These are phyloP conservation scores for Oxyura jamaicensis DNA, from an alignment of 2,113 vertebrate species.

Conservation along the genomic window DNA sequence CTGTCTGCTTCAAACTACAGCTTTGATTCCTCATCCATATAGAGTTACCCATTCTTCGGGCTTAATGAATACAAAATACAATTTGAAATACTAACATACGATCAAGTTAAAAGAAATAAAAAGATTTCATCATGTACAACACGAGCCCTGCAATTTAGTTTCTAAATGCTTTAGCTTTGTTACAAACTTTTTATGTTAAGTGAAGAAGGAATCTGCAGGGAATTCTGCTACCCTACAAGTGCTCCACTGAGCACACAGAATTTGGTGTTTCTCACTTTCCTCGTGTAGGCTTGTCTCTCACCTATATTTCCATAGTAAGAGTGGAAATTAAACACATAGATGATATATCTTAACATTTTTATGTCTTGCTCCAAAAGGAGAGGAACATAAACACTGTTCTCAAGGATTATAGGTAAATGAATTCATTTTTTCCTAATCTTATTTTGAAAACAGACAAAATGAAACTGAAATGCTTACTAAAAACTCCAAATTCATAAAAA, in stretches of 20 bases:
- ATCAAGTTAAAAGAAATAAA: not conserved
- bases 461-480: not conserved
- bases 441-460: not conserved
- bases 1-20: not conserved
- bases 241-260: rapidly evolving
- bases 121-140: too few relatives aligned
- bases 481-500: not conserved
- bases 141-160: not conserved
- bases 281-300: not conserved
- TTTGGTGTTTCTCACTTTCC: not conserved
- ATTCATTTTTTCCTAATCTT: not conserved
- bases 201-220: not conserved
- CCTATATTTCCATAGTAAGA: not conserved
- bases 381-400: not conserved
- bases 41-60: not conserved
- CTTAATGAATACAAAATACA: not conserved
- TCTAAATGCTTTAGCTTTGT: not conserved
- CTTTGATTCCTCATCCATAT: not conserved
- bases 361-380: not conserved
- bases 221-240: not conserved
- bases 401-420: not conserved
- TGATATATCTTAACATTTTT: not conserved
- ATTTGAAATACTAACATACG: not conserved
- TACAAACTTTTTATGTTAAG: not conserved
- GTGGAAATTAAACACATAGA: not conserved